Evolutionary conservation across 2,888 invertebrate species (phyloP), one percentile per base, ranked within the genome.

Genomic region (Trypoxylon attenuatum): DNA sequence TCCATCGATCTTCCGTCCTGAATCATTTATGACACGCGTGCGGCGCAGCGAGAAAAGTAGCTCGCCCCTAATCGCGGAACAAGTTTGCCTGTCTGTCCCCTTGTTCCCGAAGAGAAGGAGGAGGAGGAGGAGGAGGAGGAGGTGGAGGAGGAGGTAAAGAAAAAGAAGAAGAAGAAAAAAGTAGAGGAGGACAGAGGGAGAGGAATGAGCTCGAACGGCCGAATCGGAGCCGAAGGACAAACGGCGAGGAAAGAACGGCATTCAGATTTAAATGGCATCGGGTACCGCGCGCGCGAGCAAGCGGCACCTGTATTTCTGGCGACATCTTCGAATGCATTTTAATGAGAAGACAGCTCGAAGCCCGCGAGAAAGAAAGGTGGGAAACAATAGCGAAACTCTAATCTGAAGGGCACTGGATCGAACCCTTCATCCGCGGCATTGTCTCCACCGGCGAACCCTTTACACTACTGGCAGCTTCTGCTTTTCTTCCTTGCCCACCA

Each of bases 381-480:
- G 63, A 76, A 76, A 82, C 82, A 81, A 82, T 81, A 67, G 66
- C 68, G 67, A 72, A 50, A 57, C 78, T 80, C 77, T 74, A 82
- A 84, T 82, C 82, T 82, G 78, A 82, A 84, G 82, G 82, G 81
- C 79, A 79, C 79, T 80, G 81, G 81, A 81, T 82, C 80, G 81
- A 82, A 80, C 79, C 79, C 79, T 77, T 71, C 60, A 71, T 64
- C 67, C 42, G 27, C 53, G 71, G 77, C 79, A 77, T 77, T 78
- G 78, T 78, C 73, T 72, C 70, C 69, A 46, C 52, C 55, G 33
- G 33, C 53, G 52, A 73, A 71, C 72, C 68, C 68, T 69, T 68
- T 73, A 43, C 10, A n/a, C 60, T 29, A 25, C 54, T 67, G 57
- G 51, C 64, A 60, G 27, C 71, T 67, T 67, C 61, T 29, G 19